Base-by-base conservation (phyloP, 1,140 invertebrate species). In the Latrodectus geometricus region DNA sequence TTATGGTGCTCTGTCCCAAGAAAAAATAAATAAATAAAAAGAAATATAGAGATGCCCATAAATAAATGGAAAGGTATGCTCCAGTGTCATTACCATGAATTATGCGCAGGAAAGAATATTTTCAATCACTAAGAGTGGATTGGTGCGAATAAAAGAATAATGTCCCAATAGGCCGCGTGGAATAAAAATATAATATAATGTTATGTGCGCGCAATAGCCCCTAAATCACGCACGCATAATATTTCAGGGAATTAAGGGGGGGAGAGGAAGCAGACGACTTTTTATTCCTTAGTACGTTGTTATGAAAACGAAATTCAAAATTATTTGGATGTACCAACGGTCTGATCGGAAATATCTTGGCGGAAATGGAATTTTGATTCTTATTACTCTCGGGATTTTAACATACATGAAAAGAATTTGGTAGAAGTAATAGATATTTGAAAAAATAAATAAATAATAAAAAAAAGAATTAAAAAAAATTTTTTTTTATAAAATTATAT, bases 31-130 rank as follows among this genome's bases (percentile, higher is more conserved):
- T 83, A 83, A 76, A 76, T 75, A 84, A 84, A 76, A 66, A 15
- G 78, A 81, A 72, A 69, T 56, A 81, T 81, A 23, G 17, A 17
- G 54, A 61, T 14, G 54, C 11, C 70, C 70, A 73, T 73, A 73
- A 73, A 73, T 73, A 73, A 73, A 73, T 49, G 70, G 70, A n/a
- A 23, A 73, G 23, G 48, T 48, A 73, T 73, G 70, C 17, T 61
- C 48, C 56, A 84, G 81, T 84, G 81, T 84, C 73, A 84, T 84
- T 84, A 84, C 73, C 81, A 84, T 84, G 81, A 84, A 84, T 74
- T 75, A 84, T 84, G 81, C 81, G 75, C 17, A n/a, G 15, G 7
- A 11, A 68, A 35, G 73, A 69, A 84, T 74, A 75, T 84, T 84
- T 84, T 84, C 81, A 84, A 84, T 84, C 81, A 75, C 81, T 35